Evolutionary conservation across 2,113 vertebrate species (phyloP).

Genomic region (Psettodes erumei): DNA sequence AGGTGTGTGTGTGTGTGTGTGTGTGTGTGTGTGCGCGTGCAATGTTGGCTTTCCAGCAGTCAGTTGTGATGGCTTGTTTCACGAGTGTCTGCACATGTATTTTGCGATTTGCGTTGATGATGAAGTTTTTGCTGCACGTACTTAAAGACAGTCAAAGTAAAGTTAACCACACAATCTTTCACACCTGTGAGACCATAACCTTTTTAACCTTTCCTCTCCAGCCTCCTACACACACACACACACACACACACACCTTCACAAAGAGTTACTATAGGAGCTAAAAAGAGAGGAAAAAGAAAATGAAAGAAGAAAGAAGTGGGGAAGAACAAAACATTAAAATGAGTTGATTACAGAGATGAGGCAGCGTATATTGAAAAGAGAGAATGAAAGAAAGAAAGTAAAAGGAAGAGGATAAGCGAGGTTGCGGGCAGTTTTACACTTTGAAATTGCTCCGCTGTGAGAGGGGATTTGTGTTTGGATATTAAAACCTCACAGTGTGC

Average conservation of each 20-base stretch:
- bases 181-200: slow-evolving; percentile 78
- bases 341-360: background rate
- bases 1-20: background rate
- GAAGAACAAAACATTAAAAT: background rate
- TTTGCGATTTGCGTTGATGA: slow-evolving; percentile 4
- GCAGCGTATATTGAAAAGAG: background rate
- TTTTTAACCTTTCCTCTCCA: slow-evolving; percentile 82
- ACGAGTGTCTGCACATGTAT: background rate
- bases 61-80: background rate
- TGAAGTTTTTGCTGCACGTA: background rate
- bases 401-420: background rate
- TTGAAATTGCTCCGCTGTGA: slow-evolving; percentile 1
- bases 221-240: slow-evolving; percentile 52
- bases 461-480: slow-evolving; percentile 21
- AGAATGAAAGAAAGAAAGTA: background rate
- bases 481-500: slow-evolving; percentile 22
- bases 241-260: slow-evolving; percentile 3
- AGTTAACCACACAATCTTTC: slow-evolving; percentile 52
- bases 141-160: slow-evolving; percentile 28
- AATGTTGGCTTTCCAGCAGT: background rate
- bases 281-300: slow-evolving; percentile 1
- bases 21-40: background rate
- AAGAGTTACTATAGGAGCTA: background rate
- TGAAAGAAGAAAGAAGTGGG: background rate
- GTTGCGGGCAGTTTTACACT: background rate